Evolutionary conservation across 1,140 invertebrate species (phyloP).

Genomic region (Oedothorax gibbosus): DNA sequence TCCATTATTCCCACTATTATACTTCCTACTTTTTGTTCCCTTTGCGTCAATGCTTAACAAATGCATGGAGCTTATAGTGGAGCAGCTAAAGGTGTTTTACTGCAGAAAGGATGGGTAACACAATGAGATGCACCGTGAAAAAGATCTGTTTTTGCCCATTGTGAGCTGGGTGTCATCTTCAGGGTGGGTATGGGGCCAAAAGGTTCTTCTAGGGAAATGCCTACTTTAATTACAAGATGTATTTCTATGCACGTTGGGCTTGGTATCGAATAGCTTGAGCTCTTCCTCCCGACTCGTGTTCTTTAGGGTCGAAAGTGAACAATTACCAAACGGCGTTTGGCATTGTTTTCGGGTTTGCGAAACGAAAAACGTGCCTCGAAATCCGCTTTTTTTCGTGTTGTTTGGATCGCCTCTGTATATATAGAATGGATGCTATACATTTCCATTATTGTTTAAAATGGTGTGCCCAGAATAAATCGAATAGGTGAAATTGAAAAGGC

Average conservation of each 20-base stretch:
- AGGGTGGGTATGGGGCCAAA: neutral
- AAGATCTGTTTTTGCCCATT: neutral
- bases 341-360: conserved; percentile 5
- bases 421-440: too few species aligned
- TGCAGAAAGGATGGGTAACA: too few species aligned
- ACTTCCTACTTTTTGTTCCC: too few species aligned
- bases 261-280: neutral
- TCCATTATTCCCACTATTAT: too few species aligned
- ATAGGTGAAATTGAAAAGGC: too few species aligned
- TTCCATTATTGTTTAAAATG: too few species aligned
- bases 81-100: too few species aligned
- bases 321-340: conserved; percentile 4
- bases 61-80: too few species aligned
- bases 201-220: conserved; percentile 6
- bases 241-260: neutral
- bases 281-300: conserved; percentile 40
- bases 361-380: neutral
- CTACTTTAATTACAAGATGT: conserved; percentile 8
- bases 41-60: too few species aligned
- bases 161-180: conserved; percentile 18
- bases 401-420: neutral
- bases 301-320: conserved; percentile 12
- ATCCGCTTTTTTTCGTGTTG: neutral
- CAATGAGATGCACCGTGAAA: too few species aligned
- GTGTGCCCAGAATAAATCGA: too few species aligned